Evolutionary conservation across 2,113 vertebrate genomes (phyloP).

Genomic region (Macrotis lagotis): DNA sequence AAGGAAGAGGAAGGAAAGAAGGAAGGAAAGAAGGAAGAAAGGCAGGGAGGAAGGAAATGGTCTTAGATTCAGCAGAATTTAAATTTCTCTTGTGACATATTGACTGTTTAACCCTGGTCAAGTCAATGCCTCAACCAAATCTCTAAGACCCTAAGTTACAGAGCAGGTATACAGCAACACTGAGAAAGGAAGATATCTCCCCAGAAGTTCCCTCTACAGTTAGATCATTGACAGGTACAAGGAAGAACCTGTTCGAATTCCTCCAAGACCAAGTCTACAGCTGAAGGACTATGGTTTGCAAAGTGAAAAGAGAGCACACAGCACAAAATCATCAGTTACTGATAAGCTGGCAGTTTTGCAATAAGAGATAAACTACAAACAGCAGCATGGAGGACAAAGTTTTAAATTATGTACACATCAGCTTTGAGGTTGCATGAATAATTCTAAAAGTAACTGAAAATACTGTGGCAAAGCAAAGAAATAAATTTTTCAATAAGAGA

Average conservation of each 20-base stretch:
- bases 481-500: conserved; percentile 14
- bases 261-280: background rate
- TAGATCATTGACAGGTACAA: background rate
- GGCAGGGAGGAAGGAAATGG: no score
- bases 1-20: fast-evolving
- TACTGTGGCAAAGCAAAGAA: conserved; percentile 14
- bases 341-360: background rate
- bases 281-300: background rate
- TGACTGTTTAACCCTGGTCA: no score
- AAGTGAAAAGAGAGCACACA: background rate
- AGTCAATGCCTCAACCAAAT: no score
- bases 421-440: conserved; percentile 16
- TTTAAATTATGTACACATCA: background rate
- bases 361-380: background rate
- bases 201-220: background rate
- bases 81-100: no score
- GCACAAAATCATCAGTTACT: background rate
- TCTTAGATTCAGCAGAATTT: no score
- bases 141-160: background rate
- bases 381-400: background rate
- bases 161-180: background rate
- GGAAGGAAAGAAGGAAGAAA: fast-evolving
- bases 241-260: background rate
- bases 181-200: background rate
- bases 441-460: conserved; percentile 18